Conservation (phyloP, 2,888 invertebrate species). For the Prostheceraeus crozeri region DNA sequence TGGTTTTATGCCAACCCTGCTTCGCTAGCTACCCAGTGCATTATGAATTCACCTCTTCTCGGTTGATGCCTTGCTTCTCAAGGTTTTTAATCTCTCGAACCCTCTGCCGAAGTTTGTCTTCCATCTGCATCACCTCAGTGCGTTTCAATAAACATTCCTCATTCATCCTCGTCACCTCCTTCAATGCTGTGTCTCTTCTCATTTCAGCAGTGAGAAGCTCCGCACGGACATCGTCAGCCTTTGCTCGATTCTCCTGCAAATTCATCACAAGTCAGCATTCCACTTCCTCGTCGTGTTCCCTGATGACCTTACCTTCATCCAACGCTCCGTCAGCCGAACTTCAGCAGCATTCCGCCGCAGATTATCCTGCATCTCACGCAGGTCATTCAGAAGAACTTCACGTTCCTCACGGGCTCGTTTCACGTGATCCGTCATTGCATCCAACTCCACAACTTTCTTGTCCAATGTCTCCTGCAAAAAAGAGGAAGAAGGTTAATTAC, state of each 20-base stretch:
- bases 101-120: slow-evolving; percentile 43
- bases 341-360: slow-evolving; percentile 39
- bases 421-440: slow-evolving; percentile 26
- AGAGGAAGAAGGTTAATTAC: no score
- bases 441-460: slow-evolving; percentile 34
- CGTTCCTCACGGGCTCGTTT: slow-evolving; percentile 28
- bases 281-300: no score
- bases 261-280: no score
- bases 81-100: slow-evolving; percentile 45
- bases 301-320: no score
- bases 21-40: no score
- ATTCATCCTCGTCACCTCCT: slow-evolving; percentile 47
- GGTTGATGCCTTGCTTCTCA: slow-evolving; percentile 43
- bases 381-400: slow-evolving; percentile 12
- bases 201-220: slow-evolving; percentile 52
- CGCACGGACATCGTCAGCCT: slow-evolving; percentile 50
- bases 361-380: slow-evolving; percentile 32
- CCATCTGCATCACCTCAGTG: slow-evolving; percentile 43
- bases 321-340: slow-evolving; percentile 40
- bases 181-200: slow-evolving; percentile 48
- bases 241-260: slow-evolving; percentile 45
- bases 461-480: slow-evolving; percentile 35
- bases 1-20: no score
- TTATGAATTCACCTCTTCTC: slow-evolving; percentile 45
- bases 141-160: slow-evolving; percentile 46